These are phyloP conservation scores for Pterostichus niger DNA, from an alignment of 2,888 invertebrate species.

Conservation along the genomic window DNA sequence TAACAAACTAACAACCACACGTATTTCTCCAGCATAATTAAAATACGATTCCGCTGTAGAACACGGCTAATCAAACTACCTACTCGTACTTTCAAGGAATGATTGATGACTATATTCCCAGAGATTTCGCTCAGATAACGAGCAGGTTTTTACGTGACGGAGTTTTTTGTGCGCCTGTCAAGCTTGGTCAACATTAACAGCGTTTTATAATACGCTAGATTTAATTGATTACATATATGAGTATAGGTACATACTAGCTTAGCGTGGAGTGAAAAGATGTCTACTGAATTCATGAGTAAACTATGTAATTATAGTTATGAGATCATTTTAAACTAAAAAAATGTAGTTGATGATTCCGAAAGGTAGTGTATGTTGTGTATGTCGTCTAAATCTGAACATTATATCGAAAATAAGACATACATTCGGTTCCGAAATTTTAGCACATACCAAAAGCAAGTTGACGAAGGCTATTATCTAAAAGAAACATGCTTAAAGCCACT, in stretches of 20 bases:
- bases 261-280: background rate
- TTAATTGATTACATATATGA: conserved; percentile 62
- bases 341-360: no score
- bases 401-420: no score
- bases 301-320: background rate
- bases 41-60: conserved; percentile 62
- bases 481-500: no score
- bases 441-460: no score
- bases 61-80: conserved; percentile 66
- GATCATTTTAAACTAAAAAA: background rate
- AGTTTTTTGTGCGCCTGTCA: conserved; percentile 62
- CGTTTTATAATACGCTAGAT: conserved; percentile 64
- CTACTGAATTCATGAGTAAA: background rate
- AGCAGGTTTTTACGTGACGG: conserved; percentile 58
- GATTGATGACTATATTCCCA: conserved; percentile 65
- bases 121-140: conserved; percentile 65
- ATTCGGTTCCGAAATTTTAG: no score
- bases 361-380: no score
- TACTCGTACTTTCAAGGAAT: conserved; percentile 57
- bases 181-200: conserved; percentile 65
- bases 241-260: background rate
- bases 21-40: conserved; percentile 55
- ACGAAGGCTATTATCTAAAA: no score
- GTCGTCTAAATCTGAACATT: no score
- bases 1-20: conserved; percentile 38